Conservation (phyloP, 2,113 vertebrate species). For the Oenanthe melanoleuca region DNA sequence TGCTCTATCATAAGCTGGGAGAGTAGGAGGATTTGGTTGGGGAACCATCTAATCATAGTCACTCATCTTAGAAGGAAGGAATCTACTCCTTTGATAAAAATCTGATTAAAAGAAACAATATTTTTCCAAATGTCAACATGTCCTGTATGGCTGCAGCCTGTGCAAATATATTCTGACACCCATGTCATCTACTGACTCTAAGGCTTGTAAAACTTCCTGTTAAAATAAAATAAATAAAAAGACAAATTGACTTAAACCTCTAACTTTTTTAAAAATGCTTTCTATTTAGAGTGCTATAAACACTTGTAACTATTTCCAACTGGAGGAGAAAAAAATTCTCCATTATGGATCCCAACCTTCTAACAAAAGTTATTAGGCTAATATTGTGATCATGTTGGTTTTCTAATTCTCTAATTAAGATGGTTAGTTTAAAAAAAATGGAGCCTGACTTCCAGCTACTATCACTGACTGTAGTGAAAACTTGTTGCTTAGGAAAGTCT, state of each 20-base stretch:
- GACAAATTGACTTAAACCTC: not conserved
- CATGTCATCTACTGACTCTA: not conserved
- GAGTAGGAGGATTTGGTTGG: slow-evolving; percentile 15
- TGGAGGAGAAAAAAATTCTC: not conserved
- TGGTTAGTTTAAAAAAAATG: not conserved
- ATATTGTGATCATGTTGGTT: not conserved
- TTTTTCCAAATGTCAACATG: slow-evolving; percentile 15
- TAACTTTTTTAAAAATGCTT: not conserved
- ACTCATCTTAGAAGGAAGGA: slow-evolving; percentile 1
- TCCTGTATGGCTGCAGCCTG: not conserved
- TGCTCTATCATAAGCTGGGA: slow-evolving; percentile 2
- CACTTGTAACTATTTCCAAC: not conserved
- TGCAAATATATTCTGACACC: slow-evolving; percentile 2
- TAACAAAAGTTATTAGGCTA: not conserved
- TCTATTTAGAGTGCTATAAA: not conserved
- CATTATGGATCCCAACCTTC: accelerated
- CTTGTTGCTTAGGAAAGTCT: not conserved
- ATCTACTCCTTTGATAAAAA: slow-evolving; percentile 36
- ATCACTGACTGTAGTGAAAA: not conserved
- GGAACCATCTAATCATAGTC: slow-evolving; percentile 50
- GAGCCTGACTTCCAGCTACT: not conserved
- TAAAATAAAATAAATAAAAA: not conserved
- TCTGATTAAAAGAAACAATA: slow-evolving; percentile 35
- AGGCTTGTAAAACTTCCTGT: not conserved
- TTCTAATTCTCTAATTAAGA: not conserved